A percentile compares a stretch with the other conserved stretches of the same genome.
Evolutionary conservation across 1,140 invertebrate species (phyloP).

Genomic region (Brachionus plicatilis): DNA sequence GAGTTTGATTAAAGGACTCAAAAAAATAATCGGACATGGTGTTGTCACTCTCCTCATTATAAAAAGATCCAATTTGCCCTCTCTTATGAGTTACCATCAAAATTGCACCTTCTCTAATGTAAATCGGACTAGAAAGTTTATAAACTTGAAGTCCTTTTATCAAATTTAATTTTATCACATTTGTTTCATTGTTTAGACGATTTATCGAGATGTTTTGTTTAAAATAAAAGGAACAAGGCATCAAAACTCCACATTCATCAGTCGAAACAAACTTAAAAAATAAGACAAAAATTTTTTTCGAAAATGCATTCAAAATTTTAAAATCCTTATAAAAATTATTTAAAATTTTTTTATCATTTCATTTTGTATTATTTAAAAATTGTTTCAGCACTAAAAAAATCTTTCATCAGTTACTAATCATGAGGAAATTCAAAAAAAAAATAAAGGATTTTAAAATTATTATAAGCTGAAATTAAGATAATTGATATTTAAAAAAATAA

Average conservation of each 20-base stretch:
- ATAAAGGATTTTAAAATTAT: too few relatives aligned
- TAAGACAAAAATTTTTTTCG: background rate
- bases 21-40: background rate
- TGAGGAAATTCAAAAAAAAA: too few relatives aligned
- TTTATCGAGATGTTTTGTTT: background rate
- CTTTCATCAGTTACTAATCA: too few relatives aligned
- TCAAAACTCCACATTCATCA: background rate
- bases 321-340: too few relatives aligned
- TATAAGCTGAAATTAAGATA: too few relatives aligned
- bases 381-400: too few relatives aligned
- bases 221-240: background rate
- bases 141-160: background rate
- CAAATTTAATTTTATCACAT: background rate
- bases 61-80: background rate
- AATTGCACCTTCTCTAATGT: background rate
- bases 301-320: too few relatives aligned
- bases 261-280: background rate
- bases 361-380: too few relatives aligned
- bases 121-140: background rate
- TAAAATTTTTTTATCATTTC: too few relatives aligned
- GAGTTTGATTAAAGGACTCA: background rate
- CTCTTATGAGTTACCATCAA: background rate
- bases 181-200: background rate
- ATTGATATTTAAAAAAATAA: too few relatives aligned
- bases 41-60: background rate